These are phyloP conservation scores for Malacoraja senta DNA, from an alignment of 2,797 vertebrate genomes.

Conservation along the genomic window DNA sequence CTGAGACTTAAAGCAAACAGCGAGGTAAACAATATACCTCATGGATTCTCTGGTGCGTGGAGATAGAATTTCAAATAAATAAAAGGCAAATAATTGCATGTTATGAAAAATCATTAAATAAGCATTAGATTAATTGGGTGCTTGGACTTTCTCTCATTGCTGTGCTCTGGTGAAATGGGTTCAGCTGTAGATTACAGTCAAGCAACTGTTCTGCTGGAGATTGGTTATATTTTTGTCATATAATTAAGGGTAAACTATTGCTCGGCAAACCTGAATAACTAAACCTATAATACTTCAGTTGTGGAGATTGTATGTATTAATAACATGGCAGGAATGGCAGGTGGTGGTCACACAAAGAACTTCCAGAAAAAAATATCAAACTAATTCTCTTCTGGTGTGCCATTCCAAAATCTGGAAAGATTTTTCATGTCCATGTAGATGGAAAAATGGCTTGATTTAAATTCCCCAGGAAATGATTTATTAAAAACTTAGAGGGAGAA, in stretches of 20 bases:
- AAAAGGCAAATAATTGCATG: conserved; percentile 6
- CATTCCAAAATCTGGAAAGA: neutral
- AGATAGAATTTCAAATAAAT: neutral
- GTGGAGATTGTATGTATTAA: neutral
- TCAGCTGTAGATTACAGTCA: neutral
- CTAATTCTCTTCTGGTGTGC: neutral
- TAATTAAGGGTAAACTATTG: neutral
- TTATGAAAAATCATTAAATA: conserved; percentile 7
- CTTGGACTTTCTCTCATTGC: neutral
- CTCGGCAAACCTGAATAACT: neutral
- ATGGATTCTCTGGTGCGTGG: neutral
- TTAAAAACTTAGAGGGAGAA: neutral
- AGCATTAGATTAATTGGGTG: conserved; percentile 2
- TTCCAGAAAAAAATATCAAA: neutral
- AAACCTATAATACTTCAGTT: neutral
- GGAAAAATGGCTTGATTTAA: neutral
- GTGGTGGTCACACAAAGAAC: neutral
- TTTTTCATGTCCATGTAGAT: neutral
- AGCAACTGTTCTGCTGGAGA: neutral
- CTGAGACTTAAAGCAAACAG: conserved; percentile 3
- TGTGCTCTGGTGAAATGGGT: neutral
- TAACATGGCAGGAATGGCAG: neutral
- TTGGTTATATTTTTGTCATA: neutral
- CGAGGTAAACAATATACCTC: neutral
- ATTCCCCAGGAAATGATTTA: neutral